Conservation (phyloP, 2,888 invertebrate species). For the Thecocarcelia acutangulata region DNA sequence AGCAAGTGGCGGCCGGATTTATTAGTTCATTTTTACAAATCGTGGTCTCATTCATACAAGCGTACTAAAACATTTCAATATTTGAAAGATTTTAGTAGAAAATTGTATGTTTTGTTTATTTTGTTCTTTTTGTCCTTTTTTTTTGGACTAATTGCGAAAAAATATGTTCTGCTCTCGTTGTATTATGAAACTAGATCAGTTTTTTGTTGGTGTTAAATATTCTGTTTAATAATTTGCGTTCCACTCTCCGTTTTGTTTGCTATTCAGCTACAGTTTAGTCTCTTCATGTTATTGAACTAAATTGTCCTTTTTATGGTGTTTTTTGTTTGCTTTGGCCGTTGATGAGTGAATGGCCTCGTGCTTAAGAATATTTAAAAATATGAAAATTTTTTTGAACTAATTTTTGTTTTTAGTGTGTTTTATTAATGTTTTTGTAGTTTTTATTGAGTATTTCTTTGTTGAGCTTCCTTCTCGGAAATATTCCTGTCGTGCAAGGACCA, state of each 20-base stretch:
- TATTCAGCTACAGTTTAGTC: conserved; percentile 55
- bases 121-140: conserved; percentile 19
- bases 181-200: conserved; percentile 75
- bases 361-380: conserved; percentile 32
- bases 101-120: not conserved
- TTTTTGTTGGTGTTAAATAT: conserved; percentile 74
- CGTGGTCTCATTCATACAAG: conserved; percentile 41
- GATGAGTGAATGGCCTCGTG: conserved; percentile 28
- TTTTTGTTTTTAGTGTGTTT: conserved; percentile 51
- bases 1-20: conserved; percentile 19
- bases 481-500: conserved; percentile 72
- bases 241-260: conserved; percentile 66
- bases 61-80: conserved; percentile 4
- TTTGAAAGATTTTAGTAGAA: conserved; percentile 12
- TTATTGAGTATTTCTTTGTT: conserved; percentile 67
- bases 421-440: conserved; percentile 63
- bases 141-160: conserved; percentile 19
- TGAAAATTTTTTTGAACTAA: conserved; percentile 76
- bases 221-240: conserved; percentile 66
- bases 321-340: conserved; percentile 24
- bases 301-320: conserved; percentile 59
- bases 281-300: conserved; percentile 29
- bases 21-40: conserved; percentile 37
- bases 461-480: conserved; percentile 60
- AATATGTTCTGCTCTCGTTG: conserved; percentile 64